Evolutionary conservation across 64 coral and sea anemone genomes (phyloP).

Genomic region (Porites australiensis): DNA sequence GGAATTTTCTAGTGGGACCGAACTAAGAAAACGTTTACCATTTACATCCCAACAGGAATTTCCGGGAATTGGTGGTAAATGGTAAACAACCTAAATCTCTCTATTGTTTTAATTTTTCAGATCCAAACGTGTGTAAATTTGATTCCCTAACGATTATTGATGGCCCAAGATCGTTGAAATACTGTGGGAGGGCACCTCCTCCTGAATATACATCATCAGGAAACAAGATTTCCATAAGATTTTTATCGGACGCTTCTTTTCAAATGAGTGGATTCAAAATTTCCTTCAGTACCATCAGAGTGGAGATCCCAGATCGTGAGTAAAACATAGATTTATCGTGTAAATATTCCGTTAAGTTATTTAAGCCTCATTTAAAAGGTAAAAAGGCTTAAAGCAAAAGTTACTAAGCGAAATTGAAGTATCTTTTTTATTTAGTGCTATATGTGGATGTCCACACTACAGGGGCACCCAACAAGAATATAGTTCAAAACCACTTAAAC

Average conservation of each 20-base stretch:
- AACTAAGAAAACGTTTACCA: no score
- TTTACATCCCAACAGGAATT: no score
- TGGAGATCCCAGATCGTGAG: not conserved
- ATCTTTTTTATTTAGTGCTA: no score
- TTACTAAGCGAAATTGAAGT: no score
- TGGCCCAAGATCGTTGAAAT: slow-evolving; percentile 6
- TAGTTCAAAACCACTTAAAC: no score
- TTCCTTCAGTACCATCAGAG: slow-evolving; percentile 3
- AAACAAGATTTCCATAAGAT: slow-evolving; percentile 13
- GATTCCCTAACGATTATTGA: slow-evolving; percentile 29
- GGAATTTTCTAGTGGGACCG: no score
- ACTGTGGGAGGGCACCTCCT: slow-evolving; percentile 3
- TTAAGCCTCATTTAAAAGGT: not conserved
- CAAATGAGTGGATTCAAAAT: slow-evolving; percentile 14
- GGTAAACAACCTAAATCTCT: not conserved
- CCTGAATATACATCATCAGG: slow-evolving; percentile 20
- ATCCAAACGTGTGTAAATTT: not conserved
- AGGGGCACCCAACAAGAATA: no score
- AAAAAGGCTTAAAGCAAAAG: not conserved
- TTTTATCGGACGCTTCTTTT: slow-evolving; percentile 1
- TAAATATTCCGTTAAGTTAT: not conserved
- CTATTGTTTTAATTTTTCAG: not conserved
- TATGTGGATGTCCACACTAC: no score
- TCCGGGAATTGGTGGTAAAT: no score
- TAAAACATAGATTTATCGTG: not conserved